Percentiles rank a stretch among this genome's conserved stretches.
These are phyloP conservation scores for Paguma larvata DNA, from an alignment of 2,797 vertebrate species.

Conservation along the genomic window DNA sequence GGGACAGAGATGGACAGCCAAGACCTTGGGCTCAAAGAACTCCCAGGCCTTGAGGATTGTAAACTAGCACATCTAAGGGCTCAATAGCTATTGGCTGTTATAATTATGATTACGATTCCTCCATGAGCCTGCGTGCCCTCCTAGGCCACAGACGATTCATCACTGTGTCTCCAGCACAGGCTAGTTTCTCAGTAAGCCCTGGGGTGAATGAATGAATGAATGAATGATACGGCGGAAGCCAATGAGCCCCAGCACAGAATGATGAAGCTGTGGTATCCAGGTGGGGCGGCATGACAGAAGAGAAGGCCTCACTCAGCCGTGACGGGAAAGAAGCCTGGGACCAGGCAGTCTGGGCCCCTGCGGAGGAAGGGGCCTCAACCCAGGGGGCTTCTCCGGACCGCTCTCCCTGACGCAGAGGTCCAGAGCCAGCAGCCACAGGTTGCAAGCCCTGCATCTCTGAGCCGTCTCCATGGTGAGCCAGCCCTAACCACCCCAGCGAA, in stretches of 20 bases:
- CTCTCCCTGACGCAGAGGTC: neutral
- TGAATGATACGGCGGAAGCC: neutral
- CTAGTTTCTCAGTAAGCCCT: neutral
- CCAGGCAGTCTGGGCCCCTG: neutral
- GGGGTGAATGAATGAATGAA: neutral
- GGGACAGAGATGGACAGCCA: neutral
- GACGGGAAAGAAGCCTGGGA: neutral
- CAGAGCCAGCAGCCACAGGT: neutral
- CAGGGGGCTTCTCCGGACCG: neutral
- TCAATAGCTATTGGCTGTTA: neutral
- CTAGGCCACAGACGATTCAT: neutral
- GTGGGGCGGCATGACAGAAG: accelerated
- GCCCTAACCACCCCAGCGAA: neutral
- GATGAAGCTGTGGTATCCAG: neutral
- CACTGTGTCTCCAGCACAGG: neutral
- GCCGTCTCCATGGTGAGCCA: neutral
- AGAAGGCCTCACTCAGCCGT: neutral
- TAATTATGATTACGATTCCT: neutral
- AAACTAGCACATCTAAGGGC: neutral
- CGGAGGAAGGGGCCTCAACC: neutral
- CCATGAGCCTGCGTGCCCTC: neutral
- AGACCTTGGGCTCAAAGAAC: neutral
- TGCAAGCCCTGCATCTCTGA: neutral
- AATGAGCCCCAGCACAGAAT: neutral
- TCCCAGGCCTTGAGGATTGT: neutral